Evolutionary conservation across 2,797 vertebrate species (phyloP).

Genomic region (Valencia hispanica): DNA sequence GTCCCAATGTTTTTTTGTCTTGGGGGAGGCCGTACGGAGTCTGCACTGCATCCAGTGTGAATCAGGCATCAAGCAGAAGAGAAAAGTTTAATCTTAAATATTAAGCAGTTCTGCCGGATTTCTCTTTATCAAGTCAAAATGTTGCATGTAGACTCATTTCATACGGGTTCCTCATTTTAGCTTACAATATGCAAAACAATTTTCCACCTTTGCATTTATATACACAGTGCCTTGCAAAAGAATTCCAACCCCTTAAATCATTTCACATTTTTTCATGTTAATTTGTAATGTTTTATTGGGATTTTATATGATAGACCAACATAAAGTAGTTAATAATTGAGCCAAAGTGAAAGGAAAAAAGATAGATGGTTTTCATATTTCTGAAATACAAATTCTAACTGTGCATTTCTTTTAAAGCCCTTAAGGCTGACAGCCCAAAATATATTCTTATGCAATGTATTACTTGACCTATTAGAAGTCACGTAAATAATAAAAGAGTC

Average conservation of each 20-base stretch:
- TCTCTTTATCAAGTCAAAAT: not conserved
- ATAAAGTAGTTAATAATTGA: not conserved
- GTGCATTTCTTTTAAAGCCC: not conserved
- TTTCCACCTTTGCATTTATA: conserved; percentile 67
- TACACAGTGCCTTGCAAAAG: not conserved
- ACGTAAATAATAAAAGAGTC: not conserved
- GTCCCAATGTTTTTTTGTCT: no score
- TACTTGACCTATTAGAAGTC: not conserved
- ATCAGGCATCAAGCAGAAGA: no score
- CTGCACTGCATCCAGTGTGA: no score
- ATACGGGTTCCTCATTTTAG: not conserved
- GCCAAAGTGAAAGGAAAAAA: not conserved
- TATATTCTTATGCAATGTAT: not conserved
- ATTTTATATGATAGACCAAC: not conserved
- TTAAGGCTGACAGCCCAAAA: not conserved
- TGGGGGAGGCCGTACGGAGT: no score
- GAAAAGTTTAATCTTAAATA: not conserved
- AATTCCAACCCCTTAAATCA: not conserved
- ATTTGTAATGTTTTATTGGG: not conserved
- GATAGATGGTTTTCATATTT: not conserved
- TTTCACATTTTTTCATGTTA: not conserved
- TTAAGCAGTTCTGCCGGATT: not conserved
- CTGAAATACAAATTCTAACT: not conserved
- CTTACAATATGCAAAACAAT: not conserved
- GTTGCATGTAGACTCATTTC: not conserved